A percentile compares a stretch with the other conserved stretches of the same genome.
These are phyloP conservation scores for Hepsetus odoe DNA, from an alignment of 2,113 vertebrate species.

Conservation along the genomic window DNA sequence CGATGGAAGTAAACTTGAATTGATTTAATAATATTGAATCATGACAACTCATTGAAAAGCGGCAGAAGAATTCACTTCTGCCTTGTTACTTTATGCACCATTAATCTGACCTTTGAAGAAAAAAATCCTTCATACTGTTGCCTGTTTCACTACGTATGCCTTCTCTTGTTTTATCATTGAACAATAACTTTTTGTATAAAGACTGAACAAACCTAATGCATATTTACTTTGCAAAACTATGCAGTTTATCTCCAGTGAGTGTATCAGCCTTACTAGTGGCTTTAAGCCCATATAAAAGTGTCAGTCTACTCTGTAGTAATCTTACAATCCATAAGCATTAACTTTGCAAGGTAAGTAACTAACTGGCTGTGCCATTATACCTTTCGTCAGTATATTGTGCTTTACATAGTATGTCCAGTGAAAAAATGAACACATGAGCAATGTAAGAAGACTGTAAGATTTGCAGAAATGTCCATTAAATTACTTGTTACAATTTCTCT, in stretches of 20 bases:
- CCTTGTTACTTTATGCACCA: too few species aligned
- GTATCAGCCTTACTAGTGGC: conserved; percentile 5
- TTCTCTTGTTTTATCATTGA: too few species aligned
- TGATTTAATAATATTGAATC: too few species aligned
- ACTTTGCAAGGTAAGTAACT: neutral
- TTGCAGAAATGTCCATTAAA: neutral
- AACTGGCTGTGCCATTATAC: neutral
- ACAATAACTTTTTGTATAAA: neutral
- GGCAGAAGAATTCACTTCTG: too few species aligned
- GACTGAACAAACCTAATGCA: neutral
- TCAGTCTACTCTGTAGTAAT: neutral
- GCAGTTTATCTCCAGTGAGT: conserved; percentile 3
- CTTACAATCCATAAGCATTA: neutral
- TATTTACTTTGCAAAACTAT: conserved; percentile 1
- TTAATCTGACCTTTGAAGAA: too few species aligned
- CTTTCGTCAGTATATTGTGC: conserved; percentile 11
- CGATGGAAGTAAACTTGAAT: too few species aligned
- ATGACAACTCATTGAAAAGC: too few species aligned
- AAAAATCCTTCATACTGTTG: too few species aligned
- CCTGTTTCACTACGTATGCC: neutral
- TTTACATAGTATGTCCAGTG: conserved; percentile 1
- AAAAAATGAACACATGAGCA: conserved; percentile 7
- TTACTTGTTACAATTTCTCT: too few species aligned
- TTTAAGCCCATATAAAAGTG: neutral
- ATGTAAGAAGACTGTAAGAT: neutral